Conservation (phyloP, 2,888 invertebrate species). For the Miltochrista miniata region DNA sequence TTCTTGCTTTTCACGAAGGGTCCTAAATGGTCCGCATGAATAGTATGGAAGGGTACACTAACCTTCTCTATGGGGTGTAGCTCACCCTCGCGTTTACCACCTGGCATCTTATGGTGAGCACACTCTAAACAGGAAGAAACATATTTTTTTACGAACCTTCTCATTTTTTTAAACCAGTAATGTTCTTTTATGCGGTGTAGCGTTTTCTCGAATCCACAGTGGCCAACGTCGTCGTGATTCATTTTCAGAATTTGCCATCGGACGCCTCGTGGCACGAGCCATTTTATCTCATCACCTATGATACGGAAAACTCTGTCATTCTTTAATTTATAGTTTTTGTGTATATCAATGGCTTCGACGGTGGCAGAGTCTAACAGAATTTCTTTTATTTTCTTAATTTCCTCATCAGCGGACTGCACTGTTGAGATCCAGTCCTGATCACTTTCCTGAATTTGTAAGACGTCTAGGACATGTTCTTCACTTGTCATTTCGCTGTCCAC, state of each 20-base stretch:
- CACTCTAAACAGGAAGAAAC: constrained; percentile 6
- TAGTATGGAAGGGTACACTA: constrained; percentile 31
- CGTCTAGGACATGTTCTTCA: background rate
- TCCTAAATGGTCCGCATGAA: constrained; percentile 33
- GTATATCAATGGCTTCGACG: too few relatives aligned
- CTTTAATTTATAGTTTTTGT: constrained; percentile 30
- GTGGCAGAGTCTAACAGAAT: constrained; percentile 12
- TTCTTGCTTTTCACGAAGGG: constrained; percentile 19
- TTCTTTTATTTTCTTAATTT: constrained; percentile 15
- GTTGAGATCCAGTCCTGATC: constrained; percentile 19
- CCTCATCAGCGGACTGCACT: too few relatives aligned
- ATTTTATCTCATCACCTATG: constrained; percentile 9
- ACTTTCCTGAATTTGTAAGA: background rate
- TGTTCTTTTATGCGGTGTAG: background rate
- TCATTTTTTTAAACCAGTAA: constrained; percentile 10
- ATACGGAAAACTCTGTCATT: constrained; percentile 12
- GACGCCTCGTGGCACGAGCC: constrained; percentile 29
- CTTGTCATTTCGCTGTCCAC: background rate
- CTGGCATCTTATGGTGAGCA: constrained; percentile 1
- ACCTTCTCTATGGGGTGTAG: constrained; percentile 30
- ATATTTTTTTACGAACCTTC: constrained; percentile 7
- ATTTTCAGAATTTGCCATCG: constrained; percentile 24
- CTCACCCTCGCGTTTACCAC: constrained; percentile 20
- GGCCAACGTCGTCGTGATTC: constrained; percentile 33
- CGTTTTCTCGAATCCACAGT: constrained; percentile 30